These are phyloP conservation scores for Bhutanitis thaidina DNA, from an alignment of 2,888 invertebrate genomes.

Conservation along the genomic window DNA sequence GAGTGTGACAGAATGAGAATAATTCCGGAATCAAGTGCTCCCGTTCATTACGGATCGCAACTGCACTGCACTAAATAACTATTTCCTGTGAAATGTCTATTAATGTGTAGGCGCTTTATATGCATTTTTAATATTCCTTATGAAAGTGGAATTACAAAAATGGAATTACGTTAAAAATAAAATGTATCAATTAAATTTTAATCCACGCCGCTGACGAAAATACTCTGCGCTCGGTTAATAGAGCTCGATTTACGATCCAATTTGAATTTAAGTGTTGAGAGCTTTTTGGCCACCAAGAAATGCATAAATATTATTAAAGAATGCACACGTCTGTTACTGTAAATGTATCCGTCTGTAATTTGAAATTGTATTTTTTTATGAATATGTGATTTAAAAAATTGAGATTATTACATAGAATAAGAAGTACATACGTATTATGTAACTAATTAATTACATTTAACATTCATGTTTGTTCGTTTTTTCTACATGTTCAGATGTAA, in stretches of 20 bases:
- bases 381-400: no score
- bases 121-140: neutral
- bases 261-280: conserved; percentile 31
- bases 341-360: conserved; percentile 14
- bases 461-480: no score
- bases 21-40: conserved; percentile 45
- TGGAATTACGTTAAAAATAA: conserved; percentile 9
- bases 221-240: conserved; percentile 36
- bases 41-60: conserved; percentile 42
- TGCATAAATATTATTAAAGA: conserved; percentile 20
- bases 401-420: no score
- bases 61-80: conserved; percentile 31
- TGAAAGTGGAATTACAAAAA: conserved; percentile 1
- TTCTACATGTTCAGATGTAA: no score
- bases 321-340: conserved; percentile 4
- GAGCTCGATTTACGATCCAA: conserved; percentile 38
- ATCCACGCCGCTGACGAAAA: conserved; percentile 32
- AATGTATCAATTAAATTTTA: conserved; percentile 21
- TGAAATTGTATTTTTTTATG: neutral
- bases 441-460: no score
- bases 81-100: conserved; percentile 15
- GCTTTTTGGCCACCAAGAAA: conserved; percentile 25
- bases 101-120: conserved; percentile 7
- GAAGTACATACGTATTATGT: no score
- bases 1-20: conserved; percentile 47